Base-by-base conservation (phyloP, 1,140 invertebrate species). In the Drosophila melanica region DNA sequence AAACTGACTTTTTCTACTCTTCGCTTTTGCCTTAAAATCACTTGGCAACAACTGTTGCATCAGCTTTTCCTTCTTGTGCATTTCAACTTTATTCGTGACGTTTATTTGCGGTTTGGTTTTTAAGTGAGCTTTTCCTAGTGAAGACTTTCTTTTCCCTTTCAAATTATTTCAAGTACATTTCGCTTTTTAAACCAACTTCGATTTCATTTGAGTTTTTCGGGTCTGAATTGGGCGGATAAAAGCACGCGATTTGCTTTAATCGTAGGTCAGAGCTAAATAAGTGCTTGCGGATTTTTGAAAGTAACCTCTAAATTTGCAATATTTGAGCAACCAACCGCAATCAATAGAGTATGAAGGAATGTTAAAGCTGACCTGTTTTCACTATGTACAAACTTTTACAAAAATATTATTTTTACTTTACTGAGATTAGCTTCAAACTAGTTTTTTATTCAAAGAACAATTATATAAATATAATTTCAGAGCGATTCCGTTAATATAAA, bases 91-190 rank as follows among this genome's bases (percentile, higher is more conserved):
- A 69, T 75, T 85, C 81, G 81, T 81, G 77, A 86, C 81, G 86
- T 86, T 85, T 85, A 81, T 86, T 85, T 85, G 81, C 70, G 81
- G 66, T n/a, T 41, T 79, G 81, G 63, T 45, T 79, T 80, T 78
- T 70, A 53, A 53, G 53, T 23, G 41, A 27, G 48, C 42, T 70
- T 62, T 77, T 68, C 55, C 60, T 58, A 39, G 33, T 37, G 45
- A 39, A 39, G 9, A 73, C 62, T 72, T 64, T 72, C 72, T 64
- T 80, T 82, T 78, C 71, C 63, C 63, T 81, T 73, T 67, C 69
- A 45, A 69, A 42, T 60, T 63, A 48, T 44, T 59, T 81, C 63
- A 80, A 85, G 81, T 86, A 78, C 74, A 59, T 86, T 86, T 85
- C 81, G 77, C 77, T 85, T 80, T 85, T 77, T 53, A 39, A 39